Evolutionary conservation across 2,797 vertebrate genomes (phyloP), one percentile per base, ranked within the genome.

Genomic region (Gorsachius magnificus): DNA sequence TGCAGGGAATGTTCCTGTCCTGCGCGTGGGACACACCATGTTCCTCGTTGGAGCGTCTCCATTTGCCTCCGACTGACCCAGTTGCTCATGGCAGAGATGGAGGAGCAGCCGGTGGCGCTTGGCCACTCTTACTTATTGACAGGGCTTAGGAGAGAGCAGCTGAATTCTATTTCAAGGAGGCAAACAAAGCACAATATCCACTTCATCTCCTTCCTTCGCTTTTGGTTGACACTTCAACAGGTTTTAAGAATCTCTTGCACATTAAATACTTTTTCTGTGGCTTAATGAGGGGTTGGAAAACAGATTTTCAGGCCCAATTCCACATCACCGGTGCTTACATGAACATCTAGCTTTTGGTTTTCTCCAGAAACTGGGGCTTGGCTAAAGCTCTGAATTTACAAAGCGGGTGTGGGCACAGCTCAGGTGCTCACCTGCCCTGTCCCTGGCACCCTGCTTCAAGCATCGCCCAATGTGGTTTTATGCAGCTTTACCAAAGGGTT

Each of bases 401-500:
- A 13, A 56, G 21, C 16, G 80, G 6, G 2, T 31, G 33, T 70
- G 57, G 13, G 53, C 8, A 13, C 43, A 63, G 64, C 71, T 95
- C 35, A 63, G 64, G 8, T 3, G 1, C 46, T 57, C 7, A 1
- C 17, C 20, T 33, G 22, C 41, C 24, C 48, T 41, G 45, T 41
- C 65, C 10, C 46, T 76, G 71, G 22, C 43, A 29, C 56, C 18
- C 10, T n/a, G 50, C 56, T 83, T 61, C 0, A 2, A 56, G 16
- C 56, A 46, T 25, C 4, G 2, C 58, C 22, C 56, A 12, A 1
- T 0, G 1, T 38, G 63, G 5, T 17, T 85, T 79, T 36, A 21
- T 69, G 50, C 36, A 58, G 36, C 69, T 54, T 69, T 50, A n/a
- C 48, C 41, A 36, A 25, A 20, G 31, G 17, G 6, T 46, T 58